Conservation (phyloP, 2,113 vertebrate genomes). For the Arizona elegans region DNA sequence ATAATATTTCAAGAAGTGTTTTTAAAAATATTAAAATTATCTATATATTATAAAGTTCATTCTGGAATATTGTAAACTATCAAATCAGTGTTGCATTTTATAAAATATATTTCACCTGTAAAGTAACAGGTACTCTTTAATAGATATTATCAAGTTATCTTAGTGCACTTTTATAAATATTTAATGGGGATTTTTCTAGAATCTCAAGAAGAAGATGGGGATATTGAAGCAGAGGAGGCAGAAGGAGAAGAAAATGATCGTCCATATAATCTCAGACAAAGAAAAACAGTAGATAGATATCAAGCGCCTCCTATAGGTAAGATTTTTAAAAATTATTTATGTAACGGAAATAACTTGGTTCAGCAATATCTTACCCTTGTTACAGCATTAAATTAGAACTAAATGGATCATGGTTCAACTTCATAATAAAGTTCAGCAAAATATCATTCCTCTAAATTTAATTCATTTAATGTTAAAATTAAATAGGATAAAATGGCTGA, state of each 20-base stretch:
- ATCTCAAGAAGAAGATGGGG: conserved; percentile 93
- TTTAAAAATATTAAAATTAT: not conserved
- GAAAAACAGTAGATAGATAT: conserved; percentile 96
- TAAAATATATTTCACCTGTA: not conserved
- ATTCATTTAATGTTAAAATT: not conserved
- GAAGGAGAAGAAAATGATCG: conserved; percentile 94
- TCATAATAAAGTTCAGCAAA: not conserved
- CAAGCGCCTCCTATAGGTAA: conserved; percentile 96
- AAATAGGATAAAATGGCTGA: not conserved
- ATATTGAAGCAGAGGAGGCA: conserved; percentile 93
- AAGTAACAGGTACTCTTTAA: not conserved
- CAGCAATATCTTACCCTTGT: not conserved
- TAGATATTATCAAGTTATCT: not conserved
- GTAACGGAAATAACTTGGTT: not conserved
- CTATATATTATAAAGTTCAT: not conserved
- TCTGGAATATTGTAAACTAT: not conserved
- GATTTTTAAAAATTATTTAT: not conserved
- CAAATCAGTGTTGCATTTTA: not conserved
- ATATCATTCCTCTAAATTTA: not conserved
- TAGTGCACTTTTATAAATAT: not conserved
- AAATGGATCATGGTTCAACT: not conserved
- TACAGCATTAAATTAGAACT: not conserved
- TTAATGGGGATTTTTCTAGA: conserved; percentile 66
- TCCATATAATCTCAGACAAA: conserved; percentile 94
- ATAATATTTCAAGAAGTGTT: not conserved